phyloP scores from a whole-genome alignment of 2,113 vertebrate genomes.

The Corynorhinus townsendii region DNA sequence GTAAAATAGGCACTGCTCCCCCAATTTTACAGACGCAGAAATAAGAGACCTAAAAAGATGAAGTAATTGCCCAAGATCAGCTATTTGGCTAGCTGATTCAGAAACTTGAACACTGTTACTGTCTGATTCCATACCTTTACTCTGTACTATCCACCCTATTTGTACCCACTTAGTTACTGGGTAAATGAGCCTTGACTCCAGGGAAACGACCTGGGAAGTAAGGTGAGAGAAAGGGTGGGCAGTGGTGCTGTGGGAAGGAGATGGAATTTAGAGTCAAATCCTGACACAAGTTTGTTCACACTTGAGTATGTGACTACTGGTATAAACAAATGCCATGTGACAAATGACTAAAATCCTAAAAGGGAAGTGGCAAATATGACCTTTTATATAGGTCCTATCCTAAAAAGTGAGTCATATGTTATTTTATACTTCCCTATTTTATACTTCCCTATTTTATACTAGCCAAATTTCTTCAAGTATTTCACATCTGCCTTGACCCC shows the following conservation, averaged over 20 bases:
- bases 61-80: background rate
- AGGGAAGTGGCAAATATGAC: background rate
- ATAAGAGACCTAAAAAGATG: background rate
- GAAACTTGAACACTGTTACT: background rate
- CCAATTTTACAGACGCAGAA: background rate
- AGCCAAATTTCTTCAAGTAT: background rate
- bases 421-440: slow-evolving; percentile 6
- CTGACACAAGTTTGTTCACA: background rate
- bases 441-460: background rate
- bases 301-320: background rate
- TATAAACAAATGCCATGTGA: background rate
- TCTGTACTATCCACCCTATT: background rate
- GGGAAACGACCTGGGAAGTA: background rate
- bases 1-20: background rate
- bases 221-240: background rate
- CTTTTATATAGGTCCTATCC: background rate
- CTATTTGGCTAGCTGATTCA: background rate
- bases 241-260: background rate
- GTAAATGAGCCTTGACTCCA: background rate
- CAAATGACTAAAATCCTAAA: background rate
- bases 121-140: background rate
- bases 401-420: background rate
- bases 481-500: background rate
- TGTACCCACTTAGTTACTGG: background rate
- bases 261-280: background rate